Percentiles rank a stretch among this genome's conserved stretches.
phyloP scores from a whole-genome alignment of 2,888 invertebrate genomes.

The Ectemnius lituratus region DNA sequence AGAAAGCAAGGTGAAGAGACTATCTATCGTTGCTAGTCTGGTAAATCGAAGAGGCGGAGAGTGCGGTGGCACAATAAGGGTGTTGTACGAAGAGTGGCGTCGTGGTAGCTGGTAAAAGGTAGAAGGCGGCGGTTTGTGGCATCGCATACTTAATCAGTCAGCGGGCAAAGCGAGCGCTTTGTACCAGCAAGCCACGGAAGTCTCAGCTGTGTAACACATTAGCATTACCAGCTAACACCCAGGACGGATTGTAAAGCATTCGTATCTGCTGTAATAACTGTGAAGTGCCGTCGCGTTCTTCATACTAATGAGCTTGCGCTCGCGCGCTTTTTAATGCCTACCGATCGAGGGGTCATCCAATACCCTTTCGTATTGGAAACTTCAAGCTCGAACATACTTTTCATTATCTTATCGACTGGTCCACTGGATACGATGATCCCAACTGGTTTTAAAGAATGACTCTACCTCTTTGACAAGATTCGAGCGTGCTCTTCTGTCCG shows the following conservation, averaged over 20 bases:
- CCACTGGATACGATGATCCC: too few species aligned
- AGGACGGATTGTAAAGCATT: conserved; percentile 75
- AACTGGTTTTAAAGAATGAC: too few species aligned
- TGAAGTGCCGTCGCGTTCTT: conserved; percentile 71
- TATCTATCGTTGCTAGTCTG: neutral
- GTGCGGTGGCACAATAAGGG: conserved; percentile 42
- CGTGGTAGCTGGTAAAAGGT: conserved; percentile 42
- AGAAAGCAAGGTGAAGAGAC: too few species aligned
- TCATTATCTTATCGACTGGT: too few species aligned
- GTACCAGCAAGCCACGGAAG: conserved; percentile 71
- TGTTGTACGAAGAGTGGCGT: conserved; percentile 45
- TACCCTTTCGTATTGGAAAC: too few species aligned
- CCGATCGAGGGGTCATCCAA: neutral
- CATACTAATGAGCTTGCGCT: conserved; percentile 69
- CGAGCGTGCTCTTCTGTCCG: neutral
- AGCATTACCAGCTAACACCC: conserved; percentile 74
- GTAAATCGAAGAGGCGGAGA: conserved; percentile 14
- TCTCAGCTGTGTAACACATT: conserved; percentile 71
- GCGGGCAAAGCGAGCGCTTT: conserved; percentile 68
- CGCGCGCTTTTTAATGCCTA: conserved; percentile 10
- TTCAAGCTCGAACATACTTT: too few species aligned
- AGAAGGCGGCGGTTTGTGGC: conserved; percentile 54
- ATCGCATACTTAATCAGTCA: conserved; percentile 63
- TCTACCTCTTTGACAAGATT: too few species aligned
- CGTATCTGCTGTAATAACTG: conserved; percentile 76